A percentile compares a stretch with the other conserved stretches of the same genome.
phyloP scores from a whole-genome alignment of 2,113 vertebrate genomes.

The Nanorana parkeri region DNA sequence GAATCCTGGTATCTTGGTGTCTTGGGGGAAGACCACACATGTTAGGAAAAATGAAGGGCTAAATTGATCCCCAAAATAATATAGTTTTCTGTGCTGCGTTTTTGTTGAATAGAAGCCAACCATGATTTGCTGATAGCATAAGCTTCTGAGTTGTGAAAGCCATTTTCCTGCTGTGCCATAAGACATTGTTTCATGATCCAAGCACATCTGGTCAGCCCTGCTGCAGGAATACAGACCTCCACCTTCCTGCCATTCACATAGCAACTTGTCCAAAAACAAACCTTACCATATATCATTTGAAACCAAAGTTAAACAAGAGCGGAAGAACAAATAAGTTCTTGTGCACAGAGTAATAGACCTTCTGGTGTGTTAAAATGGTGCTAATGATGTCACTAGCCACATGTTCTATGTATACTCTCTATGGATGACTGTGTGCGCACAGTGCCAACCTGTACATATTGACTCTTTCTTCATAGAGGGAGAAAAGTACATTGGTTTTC shows the following conservation, averaged over 20 bases:
- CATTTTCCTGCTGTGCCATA: slow-evolving; percentile 33
- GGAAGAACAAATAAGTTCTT: not conserved
- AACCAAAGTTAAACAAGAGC: not conserved
- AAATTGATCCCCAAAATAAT: not conserved
- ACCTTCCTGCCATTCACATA: slow-evolving; percentile 6
- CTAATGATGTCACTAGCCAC: slow-evolving; percentile 10
- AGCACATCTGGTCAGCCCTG: slow-evolving; percentile 33
- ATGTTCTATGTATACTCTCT: not conserved
- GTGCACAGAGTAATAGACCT: not conserved
- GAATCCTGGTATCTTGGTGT: too few species aligned
- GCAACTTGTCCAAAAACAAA: slow-evolving; percentile 17
- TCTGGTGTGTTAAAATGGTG: not conserved
- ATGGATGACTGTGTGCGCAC: not conserved
- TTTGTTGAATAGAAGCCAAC: slow-evolving; percentile 5
- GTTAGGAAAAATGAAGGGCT: too few species aligned
- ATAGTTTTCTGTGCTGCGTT: not conserved
- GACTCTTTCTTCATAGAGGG: not conserved
- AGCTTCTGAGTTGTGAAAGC: not conserved
- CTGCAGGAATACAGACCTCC: not conserved
- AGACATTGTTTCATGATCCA: slow-evolving; percentile 24
- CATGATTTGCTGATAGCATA: slow-evolving; percentile 2
- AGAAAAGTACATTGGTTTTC: too few species aligned
- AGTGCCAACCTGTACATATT: not conserved
- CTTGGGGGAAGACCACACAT: too few species aligned
- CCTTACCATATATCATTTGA: not conserved